These are phyloP conservation scores for Rhagologus leucostigma DNA, from an alignment of 2,113 vertebrate genomes.

Conservation along the genomic window DNA sequence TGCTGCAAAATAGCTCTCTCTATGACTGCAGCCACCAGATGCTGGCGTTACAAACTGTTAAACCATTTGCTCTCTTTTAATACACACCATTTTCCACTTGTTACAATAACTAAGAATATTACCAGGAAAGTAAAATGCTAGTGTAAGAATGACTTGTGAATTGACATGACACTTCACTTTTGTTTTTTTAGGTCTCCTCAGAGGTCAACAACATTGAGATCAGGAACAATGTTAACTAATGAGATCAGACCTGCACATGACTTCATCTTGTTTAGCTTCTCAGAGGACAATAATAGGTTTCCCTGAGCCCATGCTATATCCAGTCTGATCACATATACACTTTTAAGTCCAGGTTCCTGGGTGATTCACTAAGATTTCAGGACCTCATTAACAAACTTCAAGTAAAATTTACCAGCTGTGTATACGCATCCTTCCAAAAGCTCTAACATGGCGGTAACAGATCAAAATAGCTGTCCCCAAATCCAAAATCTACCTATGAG, in stretches of 20 bases:
- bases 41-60: neutral
- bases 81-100: neutral
- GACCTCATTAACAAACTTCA: neutral
- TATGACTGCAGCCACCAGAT: neutral
- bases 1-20: neutral
- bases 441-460: neutral
- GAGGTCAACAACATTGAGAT: neutral
- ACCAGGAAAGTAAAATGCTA: neutral
- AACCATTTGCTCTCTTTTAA: neutral
- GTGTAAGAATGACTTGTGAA: neutral
- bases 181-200: neutral
- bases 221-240: constrained; percentile 15
- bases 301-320: neutral
- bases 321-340: neutral
- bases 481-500: neutral
- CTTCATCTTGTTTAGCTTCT: constrained; percentile 14
- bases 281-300: neutral
- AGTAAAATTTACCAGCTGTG: neutral
- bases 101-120: neutral
- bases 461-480: neutral
- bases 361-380: neutral
- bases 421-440: neutral
- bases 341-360: neutral
- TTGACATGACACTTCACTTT: neutral
- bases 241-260: neutral